These are phyloP conservation scores for Trematocara zebra DNA, from an alignment of 2,113 vertebrate genomes.

Conservation along the genomic window DNA sequence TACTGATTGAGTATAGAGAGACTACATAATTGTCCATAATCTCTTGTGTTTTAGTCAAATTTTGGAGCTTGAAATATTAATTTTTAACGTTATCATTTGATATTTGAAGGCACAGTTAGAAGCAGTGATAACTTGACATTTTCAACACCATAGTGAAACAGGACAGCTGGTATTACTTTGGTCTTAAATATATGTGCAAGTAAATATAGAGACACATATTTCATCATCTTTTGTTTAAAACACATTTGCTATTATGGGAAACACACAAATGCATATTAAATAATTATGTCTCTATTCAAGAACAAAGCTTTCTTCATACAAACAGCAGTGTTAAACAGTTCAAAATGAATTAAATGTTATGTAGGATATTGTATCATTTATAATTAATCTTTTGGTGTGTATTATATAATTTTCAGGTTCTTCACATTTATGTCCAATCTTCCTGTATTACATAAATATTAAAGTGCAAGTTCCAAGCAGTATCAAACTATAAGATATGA, in stretches of 20 bases:
- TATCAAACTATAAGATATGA: slow-evolving; percentile 25
- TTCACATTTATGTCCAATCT: not conserved
- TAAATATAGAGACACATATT: not conserved
- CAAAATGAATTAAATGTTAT: not conserved
- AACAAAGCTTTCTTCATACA: not conserved
- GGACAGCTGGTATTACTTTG: not conserved
- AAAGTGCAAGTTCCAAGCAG: slow-evolving; percentile 47
- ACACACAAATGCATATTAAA: not conserved
- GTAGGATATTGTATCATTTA: not conserved
- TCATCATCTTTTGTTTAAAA: not conserved
- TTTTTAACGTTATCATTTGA: not conserved
- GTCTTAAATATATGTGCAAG: not conserved
- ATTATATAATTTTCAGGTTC: not conserved
- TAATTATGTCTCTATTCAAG: not conserved
- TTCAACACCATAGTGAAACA: not conserved
- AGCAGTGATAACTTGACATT: not conserved
- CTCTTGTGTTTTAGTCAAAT: not conserved
- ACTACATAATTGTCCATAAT: not conserved
- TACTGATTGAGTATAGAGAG: not conserved
- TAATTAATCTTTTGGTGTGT: not conserved
- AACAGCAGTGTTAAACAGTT: not conserved
- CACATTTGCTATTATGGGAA: not conserved
- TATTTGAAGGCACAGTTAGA: slow-evolving; percentile 27
- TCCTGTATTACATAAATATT: slow-evolving; percentile 9
- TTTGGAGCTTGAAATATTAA: not conserved